A percentile compares a stretch with the other conserved stretches of the same genome.
Conservation (phyloP, 2,113 vertebrate species). For the Chlorodrepanis virens region DNA sequence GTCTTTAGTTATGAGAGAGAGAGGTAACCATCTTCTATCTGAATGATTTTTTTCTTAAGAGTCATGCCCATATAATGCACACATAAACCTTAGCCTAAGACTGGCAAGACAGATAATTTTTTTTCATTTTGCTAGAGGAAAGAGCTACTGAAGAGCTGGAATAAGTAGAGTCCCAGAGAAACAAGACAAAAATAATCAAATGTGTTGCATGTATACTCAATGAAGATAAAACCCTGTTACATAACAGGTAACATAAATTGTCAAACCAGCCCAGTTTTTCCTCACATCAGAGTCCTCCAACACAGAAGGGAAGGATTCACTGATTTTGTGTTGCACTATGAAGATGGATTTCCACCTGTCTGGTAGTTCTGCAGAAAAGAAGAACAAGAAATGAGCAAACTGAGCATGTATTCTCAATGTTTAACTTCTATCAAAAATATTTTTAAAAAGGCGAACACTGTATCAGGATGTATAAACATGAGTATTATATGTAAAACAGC, state of each 20-base stretch:
- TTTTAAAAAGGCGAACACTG: conserved; percentile 35
- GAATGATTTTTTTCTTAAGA: background rate
- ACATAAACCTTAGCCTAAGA: background rate
- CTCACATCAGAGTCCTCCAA: background rate
- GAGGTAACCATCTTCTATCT: background rate
- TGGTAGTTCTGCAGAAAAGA: background rate
- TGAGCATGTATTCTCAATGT: background rate
- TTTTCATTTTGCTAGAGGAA: background rate
- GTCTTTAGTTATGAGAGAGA: background rate
- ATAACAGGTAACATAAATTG: background rate
- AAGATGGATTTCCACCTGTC: background rate
- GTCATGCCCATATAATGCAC: background rate
- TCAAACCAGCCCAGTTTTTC: background rate
- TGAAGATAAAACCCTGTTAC: background rate
- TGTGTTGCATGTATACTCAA: fast-evolving
- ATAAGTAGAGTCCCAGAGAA: background rate
- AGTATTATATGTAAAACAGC: conserved; percentile 54
- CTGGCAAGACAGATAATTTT: background rate
- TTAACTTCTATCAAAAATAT: conserved; percentile 32
- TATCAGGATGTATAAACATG: conserved; percentile 45
- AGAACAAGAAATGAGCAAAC: background rate
- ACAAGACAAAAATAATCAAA: background rate
- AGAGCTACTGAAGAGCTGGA: background rate
- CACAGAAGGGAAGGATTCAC: background rate
- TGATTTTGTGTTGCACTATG: background rate